Conservation (phyloP, 2,113 vertebrate genomes). For the Pampusana beccarii region DNA sequence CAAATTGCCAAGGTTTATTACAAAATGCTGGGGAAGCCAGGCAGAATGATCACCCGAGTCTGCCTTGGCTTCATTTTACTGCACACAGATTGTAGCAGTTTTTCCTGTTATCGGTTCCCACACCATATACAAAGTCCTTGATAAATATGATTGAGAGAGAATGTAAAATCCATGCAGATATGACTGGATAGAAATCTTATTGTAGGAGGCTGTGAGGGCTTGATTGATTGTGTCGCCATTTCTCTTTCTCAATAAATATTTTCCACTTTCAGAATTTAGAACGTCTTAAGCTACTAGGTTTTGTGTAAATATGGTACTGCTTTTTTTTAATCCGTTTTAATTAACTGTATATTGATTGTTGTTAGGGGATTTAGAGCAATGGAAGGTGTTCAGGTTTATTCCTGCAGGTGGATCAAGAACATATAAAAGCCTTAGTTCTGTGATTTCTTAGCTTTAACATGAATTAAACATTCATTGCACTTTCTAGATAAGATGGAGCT, state of each 20-base stretch:
- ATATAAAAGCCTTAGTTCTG: neutral
- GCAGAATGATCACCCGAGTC: neutral
- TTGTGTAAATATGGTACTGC: neutral
- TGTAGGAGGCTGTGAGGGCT: neutral
- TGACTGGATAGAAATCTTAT: neutral
- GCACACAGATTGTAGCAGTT: neutral
- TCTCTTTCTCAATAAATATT: neutral
- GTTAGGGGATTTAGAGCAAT: neutral
- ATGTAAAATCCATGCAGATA: neutral
- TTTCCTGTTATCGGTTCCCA: neutral
- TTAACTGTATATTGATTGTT: neutral
- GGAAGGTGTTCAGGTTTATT: neutral
- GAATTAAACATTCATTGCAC: neutral
- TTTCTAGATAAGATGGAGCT: neutral
- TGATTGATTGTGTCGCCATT: neutral
- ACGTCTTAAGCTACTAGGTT: neutral
- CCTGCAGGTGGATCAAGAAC: neutral
- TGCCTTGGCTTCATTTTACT: neutral
- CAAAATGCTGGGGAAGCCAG: neutral
- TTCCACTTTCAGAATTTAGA: neutral
- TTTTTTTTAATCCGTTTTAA: neutral
- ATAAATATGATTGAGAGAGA: neutral
- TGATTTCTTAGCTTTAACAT: neutral
- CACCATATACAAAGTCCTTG: neutral
- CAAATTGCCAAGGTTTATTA: neutral